Percentiles rank a stretch among this genome's conserved stretches.
These are phyloP conservation scores for Onychomys torridus DNA, from an alignment of 2,797 vertebrate species.

Conservation along the genomic window DNA sequence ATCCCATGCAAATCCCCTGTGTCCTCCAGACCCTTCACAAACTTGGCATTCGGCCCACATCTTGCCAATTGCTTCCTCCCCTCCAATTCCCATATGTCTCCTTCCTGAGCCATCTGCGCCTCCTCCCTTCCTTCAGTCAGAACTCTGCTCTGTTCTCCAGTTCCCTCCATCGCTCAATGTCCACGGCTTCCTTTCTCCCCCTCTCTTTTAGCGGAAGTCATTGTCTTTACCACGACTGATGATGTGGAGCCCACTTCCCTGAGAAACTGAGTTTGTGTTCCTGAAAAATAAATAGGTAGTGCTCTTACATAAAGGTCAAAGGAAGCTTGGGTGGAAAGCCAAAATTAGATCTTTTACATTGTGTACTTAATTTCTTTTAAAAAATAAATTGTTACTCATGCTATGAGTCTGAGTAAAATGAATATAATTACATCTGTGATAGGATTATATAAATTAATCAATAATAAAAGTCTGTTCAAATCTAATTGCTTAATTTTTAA, in stretches of 20 bases:
- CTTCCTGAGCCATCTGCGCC: constrained; percentile 74
- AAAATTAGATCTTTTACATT: background rate
- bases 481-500: background rate
- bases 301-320: constrained; percentile 54
- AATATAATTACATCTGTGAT: background rate
- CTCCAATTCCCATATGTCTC: constrained; percentile 75
- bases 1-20: constrained; percentile 75
- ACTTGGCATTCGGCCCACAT: constrained; percentile 61
- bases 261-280: constrained; percentile 65
- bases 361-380: background rate
- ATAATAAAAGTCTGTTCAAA: background rate
- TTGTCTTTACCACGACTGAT: constrained; percentile 47
- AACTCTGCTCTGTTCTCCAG: constrained; percentile 52
- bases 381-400: background rate
- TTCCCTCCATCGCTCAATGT: constrained; percentile 73
- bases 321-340: constrained; percentile 41
- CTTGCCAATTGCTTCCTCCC: constrained; percentile 79
- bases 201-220: constrained; percentile 60
- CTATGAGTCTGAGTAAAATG: constrained; percentile 30
- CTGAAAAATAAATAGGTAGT: constrained; percentile 31
- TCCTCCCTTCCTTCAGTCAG: constrained; percentile 70
- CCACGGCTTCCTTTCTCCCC: constrained; percentile 60
- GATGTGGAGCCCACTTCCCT: constrained; percentile 34
- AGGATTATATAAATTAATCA: background rate
- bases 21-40: constrained; percentile 71